A percentile compares a stretch with the other conserved stretches of the same genome.
phyloP scores from a whole-genome alignment of 2,797 vertebrate genomes.

The Acanthurus lineatus region DNA sequence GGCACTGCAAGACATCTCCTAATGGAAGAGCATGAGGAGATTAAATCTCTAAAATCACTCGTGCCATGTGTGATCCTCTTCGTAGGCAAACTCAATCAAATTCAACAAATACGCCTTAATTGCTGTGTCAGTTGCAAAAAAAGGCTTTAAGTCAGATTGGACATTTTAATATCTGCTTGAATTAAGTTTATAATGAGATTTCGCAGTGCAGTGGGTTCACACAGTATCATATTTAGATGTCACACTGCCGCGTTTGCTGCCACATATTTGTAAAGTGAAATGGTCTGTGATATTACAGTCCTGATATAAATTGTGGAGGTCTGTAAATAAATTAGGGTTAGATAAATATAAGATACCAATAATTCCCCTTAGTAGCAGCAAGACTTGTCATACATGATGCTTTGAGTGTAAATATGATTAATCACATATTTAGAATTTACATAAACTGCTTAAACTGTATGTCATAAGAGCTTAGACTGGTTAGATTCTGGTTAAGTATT shows the following conservation, averaged over 20 bases:
- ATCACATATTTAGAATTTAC: background rate
- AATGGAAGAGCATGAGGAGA: conserved; percentile 57
- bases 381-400: background rate
- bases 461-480: background rate
- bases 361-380: background rate
- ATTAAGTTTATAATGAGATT: conserved; percentile 64
- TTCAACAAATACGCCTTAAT: conserved; percentile 72
- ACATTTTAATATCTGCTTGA: conserved; percentile 66
- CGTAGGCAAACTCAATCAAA: conserved; percentile 64
- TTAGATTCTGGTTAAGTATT: background rate
- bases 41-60: conserved; percentile 62
- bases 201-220: conserved; percentile 20
- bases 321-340: conserved; percentile 6
- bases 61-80: conserved; percentile 49
- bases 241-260: conserved; percentile 14
- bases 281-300: conserved; percentile 13
- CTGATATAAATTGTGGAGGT: background rate
- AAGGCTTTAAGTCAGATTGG: conserved; percentile 58
- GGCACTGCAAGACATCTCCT: conserved; percentile 40
- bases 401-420: background rate
- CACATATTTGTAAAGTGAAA: conserved; percentile 32
- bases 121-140: conserved; percentile 69
- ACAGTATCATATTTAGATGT: conserved; percentile 27
- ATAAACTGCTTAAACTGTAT: background rate
- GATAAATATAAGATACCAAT: background rate